Conservation (phyloP, 1,140 invertebrate genomes). For the Rhagoletis zephyria region DNA sequence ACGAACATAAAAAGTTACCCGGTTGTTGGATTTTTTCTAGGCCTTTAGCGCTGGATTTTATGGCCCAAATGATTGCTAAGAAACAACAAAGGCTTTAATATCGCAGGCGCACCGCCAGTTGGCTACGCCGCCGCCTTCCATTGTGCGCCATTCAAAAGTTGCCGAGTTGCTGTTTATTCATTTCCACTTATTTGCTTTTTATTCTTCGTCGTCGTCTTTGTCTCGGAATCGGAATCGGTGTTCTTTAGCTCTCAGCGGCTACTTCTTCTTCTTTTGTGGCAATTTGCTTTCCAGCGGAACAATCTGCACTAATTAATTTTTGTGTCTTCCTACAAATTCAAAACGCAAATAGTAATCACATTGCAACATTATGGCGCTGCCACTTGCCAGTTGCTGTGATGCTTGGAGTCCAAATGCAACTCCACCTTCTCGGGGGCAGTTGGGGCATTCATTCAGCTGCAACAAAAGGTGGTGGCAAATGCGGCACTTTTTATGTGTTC, state of each 20-base stretch:
- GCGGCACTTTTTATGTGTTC: constrained; percentile 56
- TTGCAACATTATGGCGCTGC: constrained; percentile 5
- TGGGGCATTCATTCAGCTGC: constrained; percentile 5
- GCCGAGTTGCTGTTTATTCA: constrained; percentile 21
- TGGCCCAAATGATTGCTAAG: not conserved
- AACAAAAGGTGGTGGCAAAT: constrained; percentile 54
- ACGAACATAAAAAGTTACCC: constrained; percentile 44
- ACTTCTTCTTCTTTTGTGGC: constrained; percentile 24
- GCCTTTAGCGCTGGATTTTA: constrained; percentile 12
- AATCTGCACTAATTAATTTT: constrained; percentile 53
- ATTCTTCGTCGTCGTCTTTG: not conserved
- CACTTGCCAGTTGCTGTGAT: not conserved
- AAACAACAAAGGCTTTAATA: not conserved
- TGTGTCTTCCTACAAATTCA: constrained; percentile 46
- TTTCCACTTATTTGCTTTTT: not conserved
- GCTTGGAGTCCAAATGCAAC: not conserved
- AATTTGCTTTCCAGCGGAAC: constrained; percentile 7
- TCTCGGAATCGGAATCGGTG: too few relatives aligned
- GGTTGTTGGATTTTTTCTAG: not conserved
- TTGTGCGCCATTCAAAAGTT: constrained; percentile 34
- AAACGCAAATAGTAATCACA: constrained; percentile 39
- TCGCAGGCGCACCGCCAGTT: not conserved
- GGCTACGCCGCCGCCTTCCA: not conserved
- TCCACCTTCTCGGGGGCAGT: not conserved
- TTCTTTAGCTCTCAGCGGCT: not conserved